phyloP scores from a whole-genome alignment of 2,113 vertebrate genomes.

The Antechinus flavipes region DNA sequence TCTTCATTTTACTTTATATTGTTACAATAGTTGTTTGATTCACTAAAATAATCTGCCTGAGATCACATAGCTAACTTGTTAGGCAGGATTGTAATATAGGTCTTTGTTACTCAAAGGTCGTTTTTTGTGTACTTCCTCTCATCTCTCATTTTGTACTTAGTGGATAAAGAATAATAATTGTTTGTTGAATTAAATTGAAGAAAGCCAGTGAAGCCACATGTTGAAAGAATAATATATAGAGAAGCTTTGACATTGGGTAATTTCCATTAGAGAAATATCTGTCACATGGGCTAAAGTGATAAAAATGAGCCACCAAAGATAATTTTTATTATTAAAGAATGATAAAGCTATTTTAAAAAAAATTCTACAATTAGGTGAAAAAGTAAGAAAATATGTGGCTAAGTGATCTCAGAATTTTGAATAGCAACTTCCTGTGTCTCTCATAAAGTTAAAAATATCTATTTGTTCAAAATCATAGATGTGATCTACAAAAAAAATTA shows the following conservation, averaged over 20 bases:
- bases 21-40: background rate
- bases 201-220: background rate
- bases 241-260: background rate
- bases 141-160: background rate
- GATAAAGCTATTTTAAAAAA: conserved; percentile 15
- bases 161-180: background rate
- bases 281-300: background rate
- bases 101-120: background rate
- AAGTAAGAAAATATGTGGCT: conserved; percentile 35
- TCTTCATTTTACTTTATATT: too few relatives aligned
- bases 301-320: conserved; percentile 24
- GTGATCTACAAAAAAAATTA: conserved; percentile 35
- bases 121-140: background rate
- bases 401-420: conserved; percentile 38
- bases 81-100: background rate
- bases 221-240: background rate
- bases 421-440: conserved; percentile 47
- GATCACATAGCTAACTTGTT: background rate
- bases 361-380: conserved; percentile 26
- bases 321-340: conserved; percentile 20
- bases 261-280: background rate
- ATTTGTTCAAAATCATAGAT: conserved; percentile 58
- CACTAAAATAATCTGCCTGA: background rate
- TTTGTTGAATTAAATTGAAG: background rate
- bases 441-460: conserved; percentile 59